Evolutionary conservation across 2,888 invertebrate genomes (phyloP), one percentile per base, ranked within the genome.

Genomic region (Hyposoter didymator): DNA sequence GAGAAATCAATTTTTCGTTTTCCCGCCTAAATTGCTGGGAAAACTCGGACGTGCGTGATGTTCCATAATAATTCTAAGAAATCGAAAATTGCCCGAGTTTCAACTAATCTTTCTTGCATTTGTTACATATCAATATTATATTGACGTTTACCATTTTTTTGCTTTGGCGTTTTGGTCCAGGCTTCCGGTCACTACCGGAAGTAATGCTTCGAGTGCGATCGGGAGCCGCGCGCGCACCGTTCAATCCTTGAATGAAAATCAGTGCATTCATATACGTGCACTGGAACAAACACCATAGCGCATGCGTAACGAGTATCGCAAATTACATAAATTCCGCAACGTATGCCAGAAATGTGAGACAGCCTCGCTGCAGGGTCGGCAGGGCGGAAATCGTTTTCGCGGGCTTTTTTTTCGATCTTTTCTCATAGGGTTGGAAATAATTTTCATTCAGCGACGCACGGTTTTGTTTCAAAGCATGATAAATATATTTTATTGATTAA

Each of bases 231-330:
- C 86, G 81, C 86, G 86, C 86, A 82, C 6, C 78, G 35, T 81
- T 12, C 74, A 75, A 79, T 82, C 73, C 86, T 78, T 84, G 86
- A 86, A 86, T 86, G 86, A 84, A 86, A 64, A 76, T 5, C 49
- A 32, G 17, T 22, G 17, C 39, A 78, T 66, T 52, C 39, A 78
- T 69, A 45, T 55, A 49, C 49, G 43, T 22, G 43, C 70, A 70
- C 64, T 39, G 45, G 75, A 47, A n/a, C 47, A 78, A 69, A 49
- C 22, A 59, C 7, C 12, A 14, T 43, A 35, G 67, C 82, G 82
- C 82, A 79, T 82, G 82, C 82, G 82, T 59, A 22, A n/a, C 12
- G 14, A 69, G 35, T 59, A 49, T 52, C 75, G 32, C 19, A 59
- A 79, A 80, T 82, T 82, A 66, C 59, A 67, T 82, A 73, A 70